phyloP scores from a whole-genome alignment of 2,888 invertebrate species.

The Tetranychus truncatus region DNA sequence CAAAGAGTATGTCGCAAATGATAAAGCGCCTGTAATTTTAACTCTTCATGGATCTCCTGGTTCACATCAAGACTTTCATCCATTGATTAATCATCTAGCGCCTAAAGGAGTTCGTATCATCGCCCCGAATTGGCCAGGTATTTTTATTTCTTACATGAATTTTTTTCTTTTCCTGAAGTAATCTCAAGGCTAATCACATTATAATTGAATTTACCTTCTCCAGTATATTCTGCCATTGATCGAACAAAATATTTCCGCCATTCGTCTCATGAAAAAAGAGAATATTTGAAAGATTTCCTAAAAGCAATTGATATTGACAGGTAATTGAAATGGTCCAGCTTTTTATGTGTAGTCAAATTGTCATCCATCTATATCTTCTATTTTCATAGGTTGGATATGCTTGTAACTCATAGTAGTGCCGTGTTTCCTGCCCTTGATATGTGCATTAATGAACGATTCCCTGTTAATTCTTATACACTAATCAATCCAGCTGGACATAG shows the following conservation, averaged over 20 bases:
- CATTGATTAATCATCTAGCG: background rate
- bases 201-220: too few species aligned
- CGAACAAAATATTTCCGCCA: constrained; percentile 22
- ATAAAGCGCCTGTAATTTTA: background rate
- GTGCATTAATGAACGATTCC: constrained; percentile 8
- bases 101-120: background rate
- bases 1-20: background rate
- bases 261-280: constrained; percentile 23
- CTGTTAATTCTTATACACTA: constrained; percentile 21
- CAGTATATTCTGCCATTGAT: background rate
- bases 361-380: background rate
- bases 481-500: constrained; percentile 22
- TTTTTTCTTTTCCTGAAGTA: background rate
- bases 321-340: background rate
- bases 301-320: constrained; percentile 17
- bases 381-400: constrained; percentile 18
- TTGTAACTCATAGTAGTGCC: constrained; percentile 24
- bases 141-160: background rate
- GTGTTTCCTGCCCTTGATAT: constrained; percentile 22
- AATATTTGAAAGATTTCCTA: constrained; percentile 23
- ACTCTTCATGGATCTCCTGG: constrained; percentile 2
- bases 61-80: background rate
- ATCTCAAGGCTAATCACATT: background rate
- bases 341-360: too few species aligned
- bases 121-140: background rate